Conservation (phyloP, 2,113 vertebrate species). For the Antechinus stuartii region DNA sequence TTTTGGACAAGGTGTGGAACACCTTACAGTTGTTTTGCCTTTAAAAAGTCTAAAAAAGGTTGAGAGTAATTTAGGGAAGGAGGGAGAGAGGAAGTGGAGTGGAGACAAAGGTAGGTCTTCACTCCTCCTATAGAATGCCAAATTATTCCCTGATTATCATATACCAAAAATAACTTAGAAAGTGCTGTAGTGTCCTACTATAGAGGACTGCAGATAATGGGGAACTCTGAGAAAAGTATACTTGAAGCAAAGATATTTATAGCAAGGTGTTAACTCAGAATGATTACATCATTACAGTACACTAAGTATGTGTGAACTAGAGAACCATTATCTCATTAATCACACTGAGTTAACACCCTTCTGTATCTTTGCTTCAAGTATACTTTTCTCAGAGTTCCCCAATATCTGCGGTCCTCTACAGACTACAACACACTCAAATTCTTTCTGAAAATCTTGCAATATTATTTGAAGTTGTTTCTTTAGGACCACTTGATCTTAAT, state of each 20-base stretch:
- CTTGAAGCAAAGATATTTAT: too few relatives aligned
- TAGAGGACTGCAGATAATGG: too few relatives aligned
- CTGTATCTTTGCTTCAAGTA: too few relatives aligned
- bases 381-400: too few relatives aligned
- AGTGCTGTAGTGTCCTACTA: not conserved
- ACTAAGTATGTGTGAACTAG: too few relatives aligned
- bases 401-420: too few relatives aligned
- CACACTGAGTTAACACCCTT: too few relatives aligned
- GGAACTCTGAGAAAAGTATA: too few relatives aligned
- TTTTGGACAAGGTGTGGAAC: not conserved
- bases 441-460: constrained; percentile 16
- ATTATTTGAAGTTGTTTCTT: constrained; percentile 32
- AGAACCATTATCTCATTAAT: too few relatives aligned
- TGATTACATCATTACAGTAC: too few relatives aligned
- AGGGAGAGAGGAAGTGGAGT: not conserved
- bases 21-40: not conserved
- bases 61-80: not conserved
- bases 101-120: not conserved
- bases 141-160: not conserved
- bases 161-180: not conserved
- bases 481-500: not conserved
- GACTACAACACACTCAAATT: not conserved
- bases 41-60: not conserved
- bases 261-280: too few relatives aligned
- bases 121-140: not conserved